These are phyloP conservation scores for Apostichopus californicus DNA, from an alignment of 35 echinoderm and acorn worm species.

Conservation along the genomic window DNA sequence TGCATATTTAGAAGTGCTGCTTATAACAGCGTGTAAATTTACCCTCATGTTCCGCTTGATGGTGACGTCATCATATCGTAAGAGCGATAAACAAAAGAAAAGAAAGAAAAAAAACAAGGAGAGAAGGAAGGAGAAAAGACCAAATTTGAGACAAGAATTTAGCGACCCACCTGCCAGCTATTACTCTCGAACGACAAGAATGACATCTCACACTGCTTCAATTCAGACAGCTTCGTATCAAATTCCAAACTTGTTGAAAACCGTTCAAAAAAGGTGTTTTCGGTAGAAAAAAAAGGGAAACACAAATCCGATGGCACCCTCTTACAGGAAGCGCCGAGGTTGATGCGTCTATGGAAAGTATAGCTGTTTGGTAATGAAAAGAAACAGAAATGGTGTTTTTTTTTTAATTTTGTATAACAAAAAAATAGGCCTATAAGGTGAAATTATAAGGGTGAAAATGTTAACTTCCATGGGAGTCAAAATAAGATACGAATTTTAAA, in stretches of 20 bases:
- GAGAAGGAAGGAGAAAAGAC: background rate
- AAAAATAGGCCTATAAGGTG: too few species aligned
- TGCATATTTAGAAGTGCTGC: too few species aligned
- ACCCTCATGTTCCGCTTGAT: background rate
- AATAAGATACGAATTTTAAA: too few species aligned
- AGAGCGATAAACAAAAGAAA: background rate
- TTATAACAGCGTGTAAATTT: too few species aligned
- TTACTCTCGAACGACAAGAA: constrained; percentile 41
- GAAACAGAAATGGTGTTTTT: too few species aligned
- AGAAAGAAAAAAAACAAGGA: background rate
- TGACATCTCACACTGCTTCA: background rate
- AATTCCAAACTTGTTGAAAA: constrained; percentile 17
- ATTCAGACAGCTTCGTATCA: constrained; percentile 25
- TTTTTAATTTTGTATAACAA: too few species aligned
- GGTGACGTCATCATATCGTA: background rate
- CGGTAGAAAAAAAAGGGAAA: background rate
- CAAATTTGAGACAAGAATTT: background rate
- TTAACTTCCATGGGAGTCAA: too few species aligned
- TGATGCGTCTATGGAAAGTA: background rate
- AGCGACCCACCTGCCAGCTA: constrained; percentile 29
- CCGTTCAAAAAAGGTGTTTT: background rate
- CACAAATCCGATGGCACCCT: background rate
- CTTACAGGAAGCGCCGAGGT: background rate
- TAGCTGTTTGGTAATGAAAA: background rate
- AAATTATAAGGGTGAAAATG: too few species aligned